Evolutionary conservation across 2,113 vertebrate species (phyloP), one percentile per base, ranked within the genome.

Genomic region (Eupsittula cactorum): DNA sequence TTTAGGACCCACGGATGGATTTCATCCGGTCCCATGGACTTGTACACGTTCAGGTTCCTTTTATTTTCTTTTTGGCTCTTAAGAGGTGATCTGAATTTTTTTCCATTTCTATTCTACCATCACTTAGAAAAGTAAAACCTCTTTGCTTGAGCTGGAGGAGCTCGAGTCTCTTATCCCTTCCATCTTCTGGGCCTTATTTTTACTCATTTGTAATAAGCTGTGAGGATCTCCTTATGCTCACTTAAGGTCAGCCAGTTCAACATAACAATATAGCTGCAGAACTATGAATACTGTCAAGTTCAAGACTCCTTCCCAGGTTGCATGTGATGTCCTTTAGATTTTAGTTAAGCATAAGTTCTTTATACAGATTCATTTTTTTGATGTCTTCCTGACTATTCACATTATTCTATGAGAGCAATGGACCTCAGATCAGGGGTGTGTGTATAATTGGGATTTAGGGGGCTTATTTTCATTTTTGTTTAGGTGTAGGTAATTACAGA

Each of bases 391-490:
- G 50, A n/a, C 27, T 83, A 27, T 70, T 88, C 35, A 31, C 9
- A 50, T 75, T 24, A 16, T 16, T 50, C 23, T 64, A 1, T 65
- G 37, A 92, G 11, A 60, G 33, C 21, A 76, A 23, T 82, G 27
- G 71, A 71, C 24, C 44, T 91, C 42, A 84, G 35, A 39, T 67
- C 47, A 37, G 29, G 18, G 24, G 33, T 13, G 23, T 19, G 31
- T 18, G 23, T 2, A 21, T 59, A 59, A n/a, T 7, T n/a, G 1
- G 1, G 3, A 9, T 28, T 44, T 67, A 11, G 16, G 46, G 4
- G 24, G 17, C 1, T 16, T 16, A 11, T 12, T 60, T 52, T 31
- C 16, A 3, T 24, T 55, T 59, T 41, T 15, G 1, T 87, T 60
- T 31, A 28, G 2, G 55, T 27, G 13, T 14, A 64, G 39, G 29